These are phyloP conservation scores for Martes martes DNA, from an alignment of 2,113 vertebrate species.

Conservation along the genomic window DNA sequence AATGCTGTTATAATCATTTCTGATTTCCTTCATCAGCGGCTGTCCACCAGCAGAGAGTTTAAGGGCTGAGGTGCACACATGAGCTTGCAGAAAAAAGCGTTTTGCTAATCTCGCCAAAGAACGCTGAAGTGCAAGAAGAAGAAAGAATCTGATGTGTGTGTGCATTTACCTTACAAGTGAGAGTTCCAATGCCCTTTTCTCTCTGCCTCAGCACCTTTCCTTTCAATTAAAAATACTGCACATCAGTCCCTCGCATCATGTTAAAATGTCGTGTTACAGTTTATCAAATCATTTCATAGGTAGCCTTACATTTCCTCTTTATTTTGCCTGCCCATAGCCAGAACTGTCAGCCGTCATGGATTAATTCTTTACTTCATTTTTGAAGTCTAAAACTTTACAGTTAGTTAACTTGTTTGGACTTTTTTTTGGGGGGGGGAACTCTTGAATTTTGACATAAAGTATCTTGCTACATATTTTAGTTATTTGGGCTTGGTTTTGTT, in stretches of 20 bases:
- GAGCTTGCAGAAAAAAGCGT: not conserved
- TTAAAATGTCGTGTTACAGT: conserved; percentile 20
- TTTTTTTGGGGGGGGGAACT: not conserved
- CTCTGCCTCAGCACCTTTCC: not conserved
- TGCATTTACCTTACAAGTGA: conserved; percentile 19
- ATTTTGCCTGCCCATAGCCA: conserved; percentile 11
- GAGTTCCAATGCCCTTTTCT: not conserved
- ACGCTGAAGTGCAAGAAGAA: conserved; percentile 3
- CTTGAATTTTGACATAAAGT: not conserved
- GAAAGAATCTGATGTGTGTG: not conserved
- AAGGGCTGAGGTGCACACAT: not conserved
- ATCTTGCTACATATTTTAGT: not conserved
- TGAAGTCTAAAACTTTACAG: not conserved
- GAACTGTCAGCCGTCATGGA: not conserved
- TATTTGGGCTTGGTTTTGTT: conserved; percentile 17
- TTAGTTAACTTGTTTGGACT: conserved; percentile 5
- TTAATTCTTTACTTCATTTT: not conserved
- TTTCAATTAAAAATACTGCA: conserved; percentile 34
- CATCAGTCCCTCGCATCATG: not conserved
- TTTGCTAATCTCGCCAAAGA: conserved; percentile 43
- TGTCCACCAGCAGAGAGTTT: not conserved
- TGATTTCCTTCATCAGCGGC: not conserved
- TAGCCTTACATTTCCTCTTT: not conserved
- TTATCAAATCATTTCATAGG: not conserved
- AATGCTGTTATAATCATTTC: not conserved